Evolutionary conservation across 2,888 invertebrate genomes (phyloP).

Genomic region (Dryomyza anilis): DNA sequence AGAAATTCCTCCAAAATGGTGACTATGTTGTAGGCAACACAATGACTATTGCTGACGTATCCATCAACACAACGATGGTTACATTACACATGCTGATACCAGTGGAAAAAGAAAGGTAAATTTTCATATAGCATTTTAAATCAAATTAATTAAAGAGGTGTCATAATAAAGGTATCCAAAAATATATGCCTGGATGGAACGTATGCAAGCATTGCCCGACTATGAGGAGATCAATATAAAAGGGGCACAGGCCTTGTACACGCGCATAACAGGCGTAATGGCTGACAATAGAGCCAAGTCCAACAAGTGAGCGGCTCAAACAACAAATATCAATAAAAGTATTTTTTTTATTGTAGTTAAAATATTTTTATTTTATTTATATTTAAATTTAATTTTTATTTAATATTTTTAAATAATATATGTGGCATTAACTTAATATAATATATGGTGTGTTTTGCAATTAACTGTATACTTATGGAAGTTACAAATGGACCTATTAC

Average conservation of each 20-base stretch:
- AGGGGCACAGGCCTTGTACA: constrained; percentile 49
- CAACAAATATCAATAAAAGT: not conserved
- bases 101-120: constrained; percentile 45
- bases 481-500: no score
- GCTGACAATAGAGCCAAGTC: constrained; percentile 40
- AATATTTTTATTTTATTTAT: not conserved
- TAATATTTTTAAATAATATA: not conserved
- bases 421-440: not conserved
- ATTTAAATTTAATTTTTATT: not conserved
- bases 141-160: not conserved
- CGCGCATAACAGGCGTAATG: constrained; percentile 46
- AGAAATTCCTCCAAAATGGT: constrained; percentile 52
- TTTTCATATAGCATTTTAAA: not conserved
- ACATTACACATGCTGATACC: constrained; percentile 56
- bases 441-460: not conserved
- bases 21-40: constrained; percentile 49
- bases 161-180: constrained; percentile 40
- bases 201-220: constrained; percentile 50
- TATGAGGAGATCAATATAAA: constrained; percentile 52
- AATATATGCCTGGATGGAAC: constrained; percentile 49
- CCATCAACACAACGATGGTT: constrained; percentile 59
- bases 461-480: no score
- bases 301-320: not conserved
- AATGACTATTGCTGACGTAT: constrained; percentile 63
- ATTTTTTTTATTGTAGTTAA: constrained; percentile 7